Evolutionary conservation across 2,797 vertebrate species (phyloP).

Genomic region (Phataginus tetradactyla): DNA sequence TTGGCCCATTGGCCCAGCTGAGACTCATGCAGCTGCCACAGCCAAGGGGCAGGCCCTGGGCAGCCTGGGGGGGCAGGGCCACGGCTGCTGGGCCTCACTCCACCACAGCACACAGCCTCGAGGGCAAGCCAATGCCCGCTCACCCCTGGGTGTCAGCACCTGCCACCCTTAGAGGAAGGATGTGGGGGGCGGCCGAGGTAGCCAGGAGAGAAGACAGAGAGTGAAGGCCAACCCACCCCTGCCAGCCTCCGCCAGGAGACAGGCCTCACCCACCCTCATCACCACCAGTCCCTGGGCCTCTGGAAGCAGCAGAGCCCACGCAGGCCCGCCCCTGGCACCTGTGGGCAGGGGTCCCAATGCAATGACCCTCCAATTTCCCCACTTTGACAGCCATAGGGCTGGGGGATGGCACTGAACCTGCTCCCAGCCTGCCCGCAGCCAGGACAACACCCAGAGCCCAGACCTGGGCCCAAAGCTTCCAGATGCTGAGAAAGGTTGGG

Average conservation of each 20-base stretch:
- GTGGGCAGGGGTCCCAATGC: not conserved
- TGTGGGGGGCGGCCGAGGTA: not conserved
- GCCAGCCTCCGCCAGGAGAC: not conserved
- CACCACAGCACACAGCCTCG: not conserved
- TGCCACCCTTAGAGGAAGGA: constrained; percentile 80
- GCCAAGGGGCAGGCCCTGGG: not conserved
- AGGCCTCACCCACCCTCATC: not conserved
- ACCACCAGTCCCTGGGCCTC: not conserved
- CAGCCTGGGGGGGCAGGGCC: not conserved
- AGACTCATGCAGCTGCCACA: not conserved
- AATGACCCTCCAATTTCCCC: not conserved
- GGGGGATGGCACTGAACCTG: not conserved
- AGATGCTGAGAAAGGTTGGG: not conserved
- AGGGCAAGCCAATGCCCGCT: constrained; percentile 79
- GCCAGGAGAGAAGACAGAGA: not conserved
- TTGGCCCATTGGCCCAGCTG: not conserved
- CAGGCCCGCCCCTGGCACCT: not conserved
- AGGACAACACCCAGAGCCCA: not conserved
- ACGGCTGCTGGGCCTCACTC: not conserved
- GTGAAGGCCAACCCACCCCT: not conserved
- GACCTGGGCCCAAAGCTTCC: not conserved
- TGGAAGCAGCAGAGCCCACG: not conserved
- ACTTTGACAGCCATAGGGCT: not conserved
- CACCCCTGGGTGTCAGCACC: constrained; percentile 82
- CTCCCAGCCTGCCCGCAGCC: not conserved